Percentiles rank a stretch among this genome's conserved stretches.
Evolutionary conservation across 2,888 invertebrate species (phyloP).

Genomic region (Meloe dianella): DNA sequence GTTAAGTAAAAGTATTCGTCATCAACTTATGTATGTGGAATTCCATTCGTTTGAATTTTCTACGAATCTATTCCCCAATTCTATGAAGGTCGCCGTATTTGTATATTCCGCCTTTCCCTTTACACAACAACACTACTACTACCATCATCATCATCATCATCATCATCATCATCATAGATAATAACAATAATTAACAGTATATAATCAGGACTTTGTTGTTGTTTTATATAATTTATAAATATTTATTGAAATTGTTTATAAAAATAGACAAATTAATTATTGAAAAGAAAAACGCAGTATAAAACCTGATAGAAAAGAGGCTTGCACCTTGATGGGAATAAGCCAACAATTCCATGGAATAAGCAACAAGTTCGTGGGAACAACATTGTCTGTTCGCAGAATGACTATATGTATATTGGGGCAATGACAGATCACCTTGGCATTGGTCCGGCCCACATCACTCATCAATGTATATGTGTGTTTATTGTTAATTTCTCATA

Average conservation of each 20-base stretch:
- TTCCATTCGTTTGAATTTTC: conserved; percentile 11
- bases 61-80: conserved; percentile 11
- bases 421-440: conserved; percentile 54
- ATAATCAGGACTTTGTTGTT: neutral
- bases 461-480: conserved; percentile 18
- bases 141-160: neutral
- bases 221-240: neutral
- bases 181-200: neutral
- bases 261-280: too few species aligned
- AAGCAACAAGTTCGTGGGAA: conserved; percentile 43
- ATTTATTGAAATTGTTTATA: neutral
- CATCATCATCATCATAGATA: neutral
- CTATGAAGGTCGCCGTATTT: conserved; percentile 12
- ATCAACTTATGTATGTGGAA: conserved; percentile 21
- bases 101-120: conserved; percentile 1
- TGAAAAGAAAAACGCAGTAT: neutral
- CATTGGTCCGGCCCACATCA: conserved; percentile 47
- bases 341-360: conserved; percentile 42
- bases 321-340: conserved; percentile 3
- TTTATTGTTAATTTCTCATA: neutral
- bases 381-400: conserved; percentile 45
- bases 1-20: conserved; percentile 37
- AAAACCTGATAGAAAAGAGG: neutral
- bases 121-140: neutral
- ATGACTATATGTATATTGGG: conserved; percentile 41